Evolutionary conservation across 1,140 invertebrate species (phyloP).

Genomic region (Drosophila mayri): DNA sequence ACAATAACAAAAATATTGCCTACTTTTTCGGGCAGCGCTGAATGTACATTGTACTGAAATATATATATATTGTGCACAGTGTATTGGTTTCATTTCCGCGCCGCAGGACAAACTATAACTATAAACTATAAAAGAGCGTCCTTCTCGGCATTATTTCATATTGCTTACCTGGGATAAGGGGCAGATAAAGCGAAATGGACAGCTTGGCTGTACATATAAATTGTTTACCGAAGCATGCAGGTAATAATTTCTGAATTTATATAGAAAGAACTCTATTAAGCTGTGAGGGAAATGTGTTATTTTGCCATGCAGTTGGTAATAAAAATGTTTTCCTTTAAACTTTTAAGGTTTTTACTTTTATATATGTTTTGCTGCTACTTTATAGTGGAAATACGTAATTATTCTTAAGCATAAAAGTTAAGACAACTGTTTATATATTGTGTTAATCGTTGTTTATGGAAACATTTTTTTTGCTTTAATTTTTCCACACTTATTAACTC

Average conservation of each 20-base stretch:
- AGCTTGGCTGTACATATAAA: conserved; percentile 12
- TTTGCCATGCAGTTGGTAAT: not conserved
- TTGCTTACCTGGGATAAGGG: conserved; percentile 18
- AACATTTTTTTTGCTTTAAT: not conserved
- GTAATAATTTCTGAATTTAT: conserved; percentile 18
- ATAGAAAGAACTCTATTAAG: not conserved
- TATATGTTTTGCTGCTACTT: not conserved
- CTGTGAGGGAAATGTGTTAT: not conserved
- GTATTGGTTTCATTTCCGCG: conserved; percentile 47
- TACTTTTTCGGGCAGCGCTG: conserved; percentile 10
- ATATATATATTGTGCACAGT: conserved; percentile 6
- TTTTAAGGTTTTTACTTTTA: not conserved
- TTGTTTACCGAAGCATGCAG: conserved; percentile 22
- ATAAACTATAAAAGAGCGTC: conserved; percentile 32
- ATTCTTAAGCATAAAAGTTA: not conserved
- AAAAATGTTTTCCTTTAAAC: not conserved
- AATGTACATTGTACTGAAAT: not conserved
- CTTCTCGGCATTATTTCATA: conserved; percentile 20
- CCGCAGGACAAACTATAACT: conserved; percentile 51
- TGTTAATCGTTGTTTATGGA: not conserved
- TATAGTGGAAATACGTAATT: not conserved
- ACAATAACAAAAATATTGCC: conserved; percentile 56
- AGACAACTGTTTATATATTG: not conserved
- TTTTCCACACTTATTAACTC: not conserved
- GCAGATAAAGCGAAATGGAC: conserved; percentile 6